Evolutionary conservation across 2,888 invertebrate species (phyloP).

Genomic region (Bellardia bayeri): DNA sequence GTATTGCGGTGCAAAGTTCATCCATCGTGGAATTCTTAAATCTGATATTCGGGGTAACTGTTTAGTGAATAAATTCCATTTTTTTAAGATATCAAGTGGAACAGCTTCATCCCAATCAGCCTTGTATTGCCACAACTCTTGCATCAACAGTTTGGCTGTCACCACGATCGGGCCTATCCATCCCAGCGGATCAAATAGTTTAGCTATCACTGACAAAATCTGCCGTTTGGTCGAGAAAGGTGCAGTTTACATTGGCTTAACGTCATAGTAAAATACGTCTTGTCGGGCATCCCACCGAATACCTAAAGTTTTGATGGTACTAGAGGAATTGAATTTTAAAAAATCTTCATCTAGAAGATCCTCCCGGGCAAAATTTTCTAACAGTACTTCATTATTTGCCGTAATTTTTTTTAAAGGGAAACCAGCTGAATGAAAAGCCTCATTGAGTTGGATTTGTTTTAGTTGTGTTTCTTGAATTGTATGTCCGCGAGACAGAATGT

Average conservation of each 20-base stretch:
- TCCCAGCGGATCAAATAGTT: slow-evolving; percentile 26
- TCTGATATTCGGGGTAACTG: neutral
- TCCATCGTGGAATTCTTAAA: slow-evolving; percentile 52
- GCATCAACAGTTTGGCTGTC: slow-evolving; percentile 32
- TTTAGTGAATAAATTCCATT: neutral
- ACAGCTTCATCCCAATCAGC: slow-evolving; percentile 40
- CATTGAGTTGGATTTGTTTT: slow-evolving; percentile 5
- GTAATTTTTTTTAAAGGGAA: neutral
- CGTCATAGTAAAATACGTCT: neutral
- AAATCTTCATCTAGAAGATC: slow-evolving; percentile 11
- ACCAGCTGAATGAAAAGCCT: slow-evolving; percentile 46
- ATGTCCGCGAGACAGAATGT: slow-evolving; percentile 26
- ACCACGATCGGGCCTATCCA: slow-evolving; percentile 16
- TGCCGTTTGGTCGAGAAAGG: neutral
- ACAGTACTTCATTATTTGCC: neutral
- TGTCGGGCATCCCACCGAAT: neutral
- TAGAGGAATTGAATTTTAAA: neutral
- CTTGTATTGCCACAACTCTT: slow-evolving; percentile 1
- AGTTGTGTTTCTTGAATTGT: slow-evolving; percentile 24
- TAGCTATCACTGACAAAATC: neutral
- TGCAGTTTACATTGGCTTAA: neutral
- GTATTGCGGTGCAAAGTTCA: neutral
- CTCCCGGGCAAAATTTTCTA: neutral
- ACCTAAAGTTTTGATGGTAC: neutral
- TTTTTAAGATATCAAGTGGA: neutral